These are phyloP conservation scores for Crepidodera aurea DNA, from an alignment of 2,888 invertebrate species.

Conservation along the genomic window DNA sequence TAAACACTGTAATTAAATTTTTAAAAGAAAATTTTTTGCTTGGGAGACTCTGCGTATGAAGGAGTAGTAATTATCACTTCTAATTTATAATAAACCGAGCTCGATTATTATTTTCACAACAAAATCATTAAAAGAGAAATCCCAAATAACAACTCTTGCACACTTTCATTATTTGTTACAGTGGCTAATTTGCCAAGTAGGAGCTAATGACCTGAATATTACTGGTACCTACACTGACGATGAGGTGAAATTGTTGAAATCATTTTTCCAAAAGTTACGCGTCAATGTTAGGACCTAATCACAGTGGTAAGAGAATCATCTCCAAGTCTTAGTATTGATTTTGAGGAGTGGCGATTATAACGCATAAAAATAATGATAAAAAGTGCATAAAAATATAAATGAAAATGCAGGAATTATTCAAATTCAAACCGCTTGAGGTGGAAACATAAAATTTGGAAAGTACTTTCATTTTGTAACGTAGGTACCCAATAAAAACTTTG, in stretches of 20 bases:
- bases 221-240: not conserved
- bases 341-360: too few species aligned
- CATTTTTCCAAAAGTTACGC: too few species aligned
- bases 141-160: conserved; percentile 30
- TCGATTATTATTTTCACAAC: conserved; percentile 22
- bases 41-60: conserved; percentile 7
- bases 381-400: too few species aligned
- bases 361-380: too few species aligned
- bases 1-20: conserved; percentile 10
- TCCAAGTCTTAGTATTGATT: too few species aligned
- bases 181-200: conserved; percentile 27
- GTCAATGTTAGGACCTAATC: too few species aligned
- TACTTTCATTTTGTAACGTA: too few species aligned
- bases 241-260: conserved; percentile 22
- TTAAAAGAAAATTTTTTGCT: conserved; percentile 14
- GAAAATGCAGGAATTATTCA: too few species aligned
- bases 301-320: too few species aligned
- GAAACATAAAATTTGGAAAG: too few species aligned
- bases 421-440: too few species aligned
- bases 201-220: conserved; percentile 34
- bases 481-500: too few species aligned
- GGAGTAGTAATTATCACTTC: conserved; percentile 9
- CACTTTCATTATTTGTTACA: conserved; percentile 39
- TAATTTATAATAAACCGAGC: conserved; percentile 15
- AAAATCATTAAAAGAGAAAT: conserved; percentile 36